Evolutionary conservation across 2,888 invertebrate species (phyloP).

Genomic region (Steinernema hermaphroditum): DNA sequence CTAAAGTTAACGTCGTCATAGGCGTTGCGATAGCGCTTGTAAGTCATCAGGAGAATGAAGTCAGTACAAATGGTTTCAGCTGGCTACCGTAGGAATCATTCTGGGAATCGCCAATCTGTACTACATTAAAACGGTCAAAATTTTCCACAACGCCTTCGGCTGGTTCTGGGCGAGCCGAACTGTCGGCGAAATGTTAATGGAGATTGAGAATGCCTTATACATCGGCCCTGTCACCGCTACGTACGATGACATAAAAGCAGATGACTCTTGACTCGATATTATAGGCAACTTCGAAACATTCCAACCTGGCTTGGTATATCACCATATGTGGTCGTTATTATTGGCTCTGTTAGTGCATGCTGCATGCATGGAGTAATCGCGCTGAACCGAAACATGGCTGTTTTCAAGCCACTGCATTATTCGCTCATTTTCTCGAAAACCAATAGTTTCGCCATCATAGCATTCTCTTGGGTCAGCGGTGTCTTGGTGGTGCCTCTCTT

Average conservation of each 20-base stretch:
- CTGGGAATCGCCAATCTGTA: not conserved
- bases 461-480: not conserved
- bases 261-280: not conserved
- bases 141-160: slow-evolving; percentile 5
- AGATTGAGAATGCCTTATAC: not conserved
- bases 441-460: not conserved
- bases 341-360: not conserved
- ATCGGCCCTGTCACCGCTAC: not conserved
- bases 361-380: not conserved
- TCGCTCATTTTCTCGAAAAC: not conserved
- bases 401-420: not conserved
- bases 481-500: not conserved
- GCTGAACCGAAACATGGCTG: not conserved
- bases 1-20: not conserved
- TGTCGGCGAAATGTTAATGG: not conserved
- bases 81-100: not conserved
- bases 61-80: too few relatives aligned
- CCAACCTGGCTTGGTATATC: not conserved
- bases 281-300: not conserved
- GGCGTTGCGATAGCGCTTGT: not conserved
- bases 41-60: too few relatives aligned
- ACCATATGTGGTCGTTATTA: not conserved
- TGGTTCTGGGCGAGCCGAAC: slow-evolving; percentile 2
- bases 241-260: not conserved
- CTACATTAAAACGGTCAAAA: not conserved